Percentiles rank a stretch among this genome's conserved stretches.
phyloP scores from a whole-genome alignment of 2,797 vertebrate genomes.

The Morus bassanus region DNA sequence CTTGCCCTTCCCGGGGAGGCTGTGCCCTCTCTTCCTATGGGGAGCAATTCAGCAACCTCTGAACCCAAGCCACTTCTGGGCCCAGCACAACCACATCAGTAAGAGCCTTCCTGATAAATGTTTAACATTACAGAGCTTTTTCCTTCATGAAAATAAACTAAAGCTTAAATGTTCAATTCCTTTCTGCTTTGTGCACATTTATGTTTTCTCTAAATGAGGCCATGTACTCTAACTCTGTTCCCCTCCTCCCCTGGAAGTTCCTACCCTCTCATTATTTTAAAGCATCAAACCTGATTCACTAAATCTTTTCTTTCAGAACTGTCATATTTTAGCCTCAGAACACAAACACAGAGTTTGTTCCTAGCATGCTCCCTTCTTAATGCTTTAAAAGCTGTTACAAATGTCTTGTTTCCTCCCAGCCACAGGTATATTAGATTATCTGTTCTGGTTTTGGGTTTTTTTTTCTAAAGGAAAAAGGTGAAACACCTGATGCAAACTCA shows the following conservation, averaged over 20 bases:
- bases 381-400: slow-evolving; percentile 55
- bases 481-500: slow-evolving; percentile 34
- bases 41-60: not conserved
- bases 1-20: not conserved
- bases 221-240: not conserved
- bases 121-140: slow-evolving; percentile 17
- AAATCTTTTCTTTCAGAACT: slow-evolving; percentile 55
- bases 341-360: slow-evolving; percentile 55
- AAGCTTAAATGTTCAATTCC: not conserved
- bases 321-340: slow-evolving; percentile 62
- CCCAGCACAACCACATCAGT: not conserved
- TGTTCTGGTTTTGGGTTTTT: not conserved
- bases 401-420: slow-evolving; percentile 48
- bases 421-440: slow-evolving; percentile 35
- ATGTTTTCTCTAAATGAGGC: slow-evolving; percentile 34
- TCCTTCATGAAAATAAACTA: slow-evolving; percentile 10
- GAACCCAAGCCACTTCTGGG: not conserved
- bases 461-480: not conserved
- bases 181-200: slow-evolving; percentile 6
- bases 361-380: slow-evolving; percentile 36
- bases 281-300: slow-evolving; percentile 42
- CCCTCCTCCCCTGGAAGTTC: not conserved
- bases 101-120: slow-evolving; percentile 13
- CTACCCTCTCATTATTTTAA: slow-evolving; percentile 47
- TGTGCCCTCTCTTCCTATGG: not conserved